Conservation (phyloP, 2,113 vertebrate species). For the Caretta caretta region DNA sequence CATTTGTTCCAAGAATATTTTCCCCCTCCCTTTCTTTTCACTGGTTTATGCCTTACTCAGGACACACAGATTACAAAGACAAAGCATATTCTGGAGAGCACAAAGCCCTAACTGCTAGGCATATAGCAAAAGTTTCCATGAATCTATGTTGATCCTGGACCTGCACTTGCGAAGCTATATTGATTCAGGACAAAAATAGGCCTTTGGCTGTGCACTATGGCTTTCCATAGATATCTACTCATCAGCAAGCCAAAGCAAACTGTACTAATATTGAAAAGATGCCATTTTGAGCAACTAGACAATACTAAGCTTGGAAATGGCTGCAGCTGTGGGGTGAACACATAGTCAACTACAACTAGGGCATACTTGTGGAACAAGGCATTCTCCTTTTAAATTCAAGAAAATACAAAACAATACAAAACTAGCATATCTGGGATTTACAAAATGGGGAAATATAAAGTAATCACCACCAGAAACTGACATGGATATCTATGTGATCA, state of each 20-base stretch:
- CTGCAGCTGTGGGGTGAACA: background rate
- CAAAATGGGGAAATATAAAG: background rate
- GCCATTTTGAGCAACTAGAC: constrained; percentile 23
- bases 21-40: background rate
- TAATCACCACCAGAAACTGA: background rate
- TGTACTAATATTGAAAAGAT: constrained; percentile 48
- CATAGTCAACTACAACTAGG: background rate
- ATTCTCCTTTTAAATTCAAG: background rate
- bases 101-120: constrained; percentile 41
- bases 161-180: constrained; percentile 61
- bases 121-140: constrained; percentile 77
- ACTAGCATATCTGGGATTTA: background rate
- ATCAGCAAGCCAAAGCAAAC: constrained; percentile 79
- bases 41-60: constrained; percentile 21
- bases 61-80: constrained; percentile 58
- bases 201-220: constrained; percentile 63
- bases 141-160: constrained; percentile 83
- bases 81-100: constrained; percentile 53
- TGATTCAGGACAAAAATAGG: constrained; percentile 81
- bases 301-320: background rate
- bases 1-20: background rate
- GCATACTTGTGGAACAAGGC: background rate
- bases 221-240: constrained; percentile 76
- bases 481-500: background rate
- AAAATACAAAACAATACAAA: constrained; percentile 4